Conservation (phyloP, 1,140 invertebrate species). For the Hermatobates lingyangjiaoensis region DNA sequence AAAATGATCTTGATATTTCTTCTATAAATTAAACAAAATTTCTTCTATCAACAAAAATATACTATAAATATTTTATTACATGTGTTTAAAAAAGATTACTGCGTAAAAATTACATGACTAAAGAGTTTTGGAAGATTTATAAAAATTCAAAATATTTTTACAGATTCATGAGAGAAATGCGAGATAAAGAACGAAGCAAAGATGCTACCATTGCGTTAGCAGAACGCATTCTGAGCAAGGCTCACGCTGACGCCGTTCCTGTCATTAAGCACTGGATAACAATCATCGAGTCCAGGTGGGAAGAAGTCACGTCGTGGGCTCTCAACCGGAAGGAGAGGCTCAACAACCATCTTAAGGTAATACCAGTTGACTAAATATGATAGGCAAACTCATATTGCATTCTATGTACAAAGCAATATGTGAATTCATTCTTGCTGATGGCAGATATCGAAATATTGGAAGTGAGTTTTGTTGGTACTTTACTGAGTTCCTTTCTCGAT, state of each 20-base stretch:
- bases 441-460: too few relatives aligned
- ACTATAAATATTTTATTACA: too few relatives aligned
- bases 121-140: too few relatives aligned
- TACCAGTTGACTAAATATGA: not conserved
- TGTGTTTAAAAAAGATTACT: too few relatives aligned
- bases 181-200: conserved; percentile 68
- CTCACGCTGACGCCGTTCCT: conserved; percentile 81
- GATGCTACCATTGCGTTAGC: conserved; percentile 74
- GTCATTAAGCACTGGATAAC: conserved; percentile 96
- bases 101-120: too few relatives aligned
- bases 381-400: not conserved
- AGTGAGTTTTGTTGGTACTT: too few relatives aligned
- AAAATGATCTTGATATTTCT: too few relatives aligned
- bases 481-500: too few relatives aligned
- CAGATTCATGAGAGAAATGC: conserved; percentile 62
- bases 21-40: too few relatives aligned
- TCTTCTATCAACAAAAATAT: too few relatives aligned
- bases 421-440: conserved; percentile 45
- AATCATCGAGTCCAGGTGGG: conserved; percentile 91
- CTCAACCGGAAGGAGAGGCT: conserved; percentile 54
- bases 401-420: not conserved
- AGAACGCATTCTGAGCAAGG: conserved; percentile 68
- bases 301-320: conserved; percentile 52
- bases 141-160: too few relatives aligned
- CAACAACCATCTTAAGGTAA: not conserved